Evolutionary conservation across 2,888 invertebrate species (phyloP), one percentile per base, ranked within the genome.

Genomic region (Eupeodes luniger): DNA sequence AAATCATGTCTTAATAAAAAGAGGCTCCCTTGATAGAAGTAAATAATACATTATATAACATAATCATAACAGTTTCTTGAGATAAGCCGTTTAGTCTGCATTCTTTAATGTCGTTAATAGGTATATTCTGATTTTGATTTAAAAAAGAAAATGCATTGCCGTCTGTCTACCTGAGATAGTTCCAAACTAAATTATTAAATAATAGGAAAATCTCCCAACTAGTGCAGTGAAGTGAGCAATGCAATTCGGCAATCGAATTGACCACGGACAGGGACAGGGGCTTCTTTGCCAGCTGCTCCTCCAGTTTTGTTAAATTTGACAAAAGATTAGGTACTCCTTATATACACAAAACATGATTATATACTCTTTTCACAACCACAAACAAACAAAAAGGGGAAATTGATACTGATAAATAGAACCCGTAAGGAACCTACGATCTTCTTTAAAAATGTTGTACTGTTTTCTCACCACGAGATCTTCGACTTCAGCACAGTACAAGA

Each of bases 361-460:
- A 57, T 51, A 57, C 47, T 40, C 27, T 5, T 44, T 19, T 34
- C 59, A 72, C 72, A 72, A 72, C 57, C 47, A 47, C 67, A 36
- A 10, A 11, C 34, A 34, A 16, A 36, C 2, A 27, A 27, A 4
- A 53, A 84, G 85, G 81, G 78, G 85, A 85, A 70, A 74, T 55
- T 7, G 49, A 53, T 83, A 87, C 87, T 87, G 87, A 83, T 81
- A 51, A 87, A 75, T 72, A 19, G 44, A 80, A 83, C 67, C 83
- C 87, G 83, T 76, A 86, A 82, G 78, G 67, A 72, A 27, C 27
- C 34, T 47, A 64, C 66, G 62, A 55, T 40, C 40, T 5, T 5
- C 11, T 40, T 14, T n/a, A 57, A 77, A 72, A 40, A 40, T 55
- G 19, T 82, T 83, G 83, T 80, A 19, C 83, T 87, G 80, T 59